Evolutionary conservation across 2,797 vertebrate genomes (phyloP), one percentile per base, ranked within the genome.

Genomic region (Hozukius guyotensis): DNA sequence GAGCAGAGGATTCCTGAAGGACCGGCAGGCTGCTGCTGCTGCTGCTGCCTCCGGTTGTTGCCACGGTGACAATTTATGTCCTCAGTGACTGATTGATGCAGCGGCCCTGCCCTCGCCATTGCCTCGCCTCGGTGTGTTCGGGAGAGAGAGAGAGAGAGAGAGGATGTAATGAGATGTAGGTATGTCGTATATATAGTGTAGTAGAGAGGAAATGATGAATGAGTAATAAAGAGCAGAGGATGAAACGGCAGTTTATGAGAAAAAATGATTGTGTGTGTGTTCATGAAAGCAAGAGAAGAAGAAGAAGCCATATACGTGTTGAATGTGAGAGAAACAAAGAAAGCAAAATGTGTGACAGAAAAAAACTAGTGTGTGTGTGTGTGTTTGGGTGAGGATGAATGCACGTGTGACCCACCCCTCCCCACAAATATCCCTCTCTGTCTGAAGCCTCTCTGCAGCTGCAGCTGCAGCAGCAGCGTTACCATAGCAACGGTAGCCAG

Each of bases 21-120:
- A 89, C 65, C 77, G 4, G 69, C 70, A 5, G 62, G 74, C 67
- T 65, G 71, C 74, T 63, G 80, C 75, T 49, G 80, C 75, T 32
- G 74, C 71, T 59, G 65, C 83, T 5, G 81, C 88, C 60, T 71
- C 77, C 25, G 73, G 83, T 73, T 83, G 90, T 93, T 93, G 89
- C 92, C 90, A 90, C 87, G 82, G 89, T 79, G 90, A 93, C 88
- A 89, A 66, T 92, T 92, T 86, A 90, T 90, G 88, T 89, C 78
- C 82, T 85, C 72, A 0, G 75, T 88, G 90, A 92, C 74, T 89
- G 91, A 93, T 88, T 14, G 87, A 89, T 88, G 87, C 75, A 62
- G 75, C 24, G 53, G 78, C 78, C 67, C 75, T 81, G 85, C 79
- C 87, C 38, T 42, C 38, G 13, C 38, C 38, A 42, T 42, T 2